Evolutionary conservation across 2,888 invertebrate species (phyloP), one percentile per base, ranked within the genome.

Genomic region (Automeris io): DNA sequence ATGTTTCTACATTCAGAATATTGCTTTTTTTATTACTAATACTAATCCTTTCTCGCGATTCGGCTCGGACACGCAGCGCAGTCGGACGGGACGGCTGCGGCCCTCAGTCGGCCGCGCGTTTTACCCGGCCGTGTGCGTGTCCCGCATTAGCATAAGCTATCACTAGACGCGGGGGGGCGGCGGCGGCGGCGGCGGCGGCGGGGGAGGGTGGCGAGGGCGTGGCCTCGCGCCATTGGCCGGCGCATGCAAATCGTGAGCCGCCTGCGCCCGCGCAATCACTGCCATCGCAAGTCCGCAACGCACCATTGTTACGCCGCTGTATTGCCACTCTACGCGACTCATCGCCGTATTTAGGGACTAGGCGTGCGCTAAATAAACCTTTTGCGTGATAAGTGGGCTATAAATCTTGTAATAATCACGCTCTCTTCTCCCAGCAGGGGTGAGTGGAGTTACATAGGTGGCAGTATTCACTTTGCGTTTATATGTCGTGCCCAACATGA

Each of bases 161-260:
- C 31, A 39, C 23, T 12, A n/a, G 25, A 33, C 32, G 31, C 23
- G 32, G n/a, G 13, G 11, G n/a, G 5, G 24, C 16, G 34, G 26
- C 16, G 26, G 29, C 8, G 8, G 32, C 18, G 16, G 8, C 18
- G 5, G 9, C 6, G 33, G 3, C n/a, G n/a, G 21, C 29, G 13
- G 16, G 35, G n/a, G 29, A 9, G 33, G 39, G 19, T 13, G 23
- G 26, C 33, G 39, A 21, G 53, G 64, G 70, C 62, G 69, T 64
- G 64, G 62, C 64, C 54, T 53, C 51, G 46, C 52, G 58, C 65
- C 47, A 72, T 73, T 71, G 73, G 73, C 56, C 64, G 56, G 49
- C 61, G 63, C 80, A 83, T 81, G 83, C 83, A 83, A 83, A 83
- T 83, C 61, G 49, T 52, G 58, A 58, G 55, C 63, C 64, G 64